A percentile compares a stretch with the other conserved stretches of the same genome.
phyloP scores from a whole-genome alignment of 1,140 invertebrate genomes.

The Ctenoplectra terminalis region DNA sequence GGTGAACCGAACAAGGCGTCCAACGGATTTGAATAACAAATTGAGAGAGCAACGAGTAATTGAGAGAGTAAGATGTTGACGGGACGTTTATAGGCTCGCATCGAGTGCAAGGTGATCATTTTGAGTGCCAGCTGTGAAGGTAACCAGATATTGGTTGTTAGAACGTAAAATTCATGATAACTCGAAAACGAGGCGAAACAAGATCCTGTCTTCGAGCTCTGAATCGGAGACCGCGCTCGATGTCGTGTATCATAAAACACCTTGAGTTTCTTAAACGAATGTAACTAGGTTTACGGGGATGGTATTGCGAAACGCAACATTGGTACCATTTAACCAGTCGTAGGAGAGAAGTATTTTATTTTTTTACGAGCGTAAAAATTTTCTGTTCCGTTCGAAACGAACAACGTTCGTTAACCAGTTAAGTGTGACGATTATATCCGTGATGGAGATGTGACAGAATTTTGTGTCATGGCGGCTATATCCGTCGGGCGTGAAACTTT shows the following conservation, averaged over 20 bases:
- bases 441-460: too few species aligned
- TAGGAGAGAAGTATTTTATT: too few species aligned
- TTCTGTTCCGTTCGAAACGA: too few species aligned
- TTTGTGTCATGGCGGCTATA: too few species aligned
- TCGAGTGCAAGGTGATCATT: not conserved
- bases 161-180: conserved; percentile 11
- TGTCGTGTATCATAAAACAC: not conserved
- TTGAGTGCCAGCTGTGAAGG: not conserved
- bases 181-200: not conserved
- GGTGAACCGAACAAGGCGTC: not conserved
- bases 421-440: too few species aligned
- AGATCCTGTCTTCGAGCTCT: not conserved
- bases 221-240: not conserved
- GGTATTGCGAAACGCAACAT: not conserved
- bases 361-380: too few species aligned
- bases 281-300: not conserved
- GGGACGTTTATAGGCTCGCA: not conserved
- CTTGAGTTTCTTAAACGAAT: not conserved
- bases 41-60: not conserved
- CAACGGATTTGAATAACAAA: conserved; percentile 8
- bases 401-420: too few species aligned
- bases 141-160: not conserved
- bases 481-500: too few species aligned
- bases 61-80: not conserved
- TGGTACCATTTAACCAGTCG: not conserved